Percentiles rank a stretch among this genome's conserved stretches.
These are phyloP conservation scores for Anthrax anthrax DNA, from an alignment of 2,888 invertebrate genomes.

Conservation along the genomic window DNA sequence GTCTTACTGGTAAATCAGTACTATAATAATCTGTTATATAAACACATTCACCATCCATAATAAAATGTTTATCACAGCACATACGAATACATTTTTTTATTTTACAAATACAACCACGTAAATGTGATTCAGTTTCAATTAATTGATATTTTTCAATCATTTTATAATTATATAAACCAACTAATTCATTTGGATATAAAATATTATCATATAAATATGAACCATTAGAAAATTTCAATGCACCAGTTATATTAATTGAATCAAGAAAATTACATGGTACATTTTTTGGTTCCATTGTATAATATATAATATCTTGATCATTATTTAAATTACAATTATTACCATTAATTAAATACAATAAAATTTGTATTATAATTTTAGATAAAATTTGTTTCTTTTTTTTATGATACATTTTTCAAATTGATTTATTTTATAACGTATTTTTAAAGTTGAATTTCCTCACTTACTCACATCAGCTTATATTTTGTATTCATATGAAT, in stretches of 20 bases:
- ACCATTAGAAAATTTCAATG: conserved; percentile 13
- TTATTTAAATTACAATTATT: no score
- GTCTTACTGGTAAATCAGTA: background rate
- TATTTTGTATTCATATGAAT: no score
- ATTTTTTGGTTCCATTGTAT: background rate
- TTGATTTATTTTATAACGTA: no score
- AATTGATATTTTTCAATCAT: conserved; percentile 21
- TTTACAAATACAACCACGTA: conserved; percentile 22
- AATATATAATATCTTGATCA: no score
- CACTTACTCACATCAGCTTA: no score
- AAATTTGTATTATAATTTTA: no score
- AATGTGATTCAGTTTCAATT: conserved; percentile 17
- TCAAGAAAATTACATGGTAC: conserved; percentile 18
- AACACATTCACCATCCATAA: background rate
- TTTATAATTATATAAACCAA: conserved; percentile 17
- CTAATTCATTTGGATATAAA: conserved; percentile 14
- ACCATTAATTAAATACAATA: no score
- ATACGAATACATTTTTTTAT: conserved; percentile 19
- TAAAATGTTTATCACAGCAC: conserved; percentile 15
- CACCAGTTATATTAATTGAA: conserved; percentile 16
- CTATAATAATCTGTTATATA: background rate
- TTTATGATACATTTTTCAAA: no score
- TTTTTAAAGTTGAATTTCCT: no score
- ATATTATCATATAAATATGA: conserved; percentile 18
- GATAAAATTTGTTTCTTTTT: no score